phyloP scores from a whole-genome alignment of 2,113 vertebrate genomes.

The Gymnocephalus cernua region DNA sequence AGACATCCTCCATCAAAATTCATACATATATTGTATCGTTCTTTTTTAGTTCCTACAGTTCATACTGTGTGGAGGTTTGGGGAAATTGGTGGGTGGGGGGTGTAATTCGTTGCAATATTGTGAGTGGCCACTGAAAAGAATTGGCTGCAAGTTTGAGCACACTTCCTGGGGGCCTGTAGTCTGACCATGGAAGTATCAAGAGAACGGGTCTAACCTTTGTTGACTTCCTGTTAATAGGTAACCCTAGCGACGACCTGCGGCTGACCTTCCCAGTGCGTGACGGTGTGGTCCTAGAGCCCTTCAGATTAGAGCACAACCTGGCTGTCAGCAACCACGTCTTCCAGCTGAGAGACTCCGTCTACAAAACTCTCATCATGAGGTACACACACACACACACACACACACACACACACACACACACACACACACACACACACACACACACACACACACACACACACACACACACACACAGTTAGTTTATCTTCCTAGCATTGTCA shows the following conservation, averaged over 20 bases:
- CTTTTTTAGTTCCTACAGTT: too few species aligned
- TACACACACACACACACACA: conserved; percentile 50
- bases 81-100: too few species aligned
- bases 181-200: too few species aligned
- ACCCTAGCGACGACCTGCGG: conserved; percentile 91
- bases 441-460: neutral
- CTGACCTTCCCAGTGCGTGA: conserved; percentile 94
- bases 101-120: too few species aligned
- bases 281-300: conserved; percentile 93
- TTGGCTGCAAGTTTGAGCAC: too few species aligned
- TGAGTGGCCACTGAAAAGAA: too few species aligned
- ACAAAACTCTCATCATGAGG: conserved; percentile 95
- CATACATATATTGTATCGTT: too few species aligned
- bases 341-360: conserved; percentile 93
- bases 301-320: conserved; percentile 95
- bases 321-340: conserved; percentile 96
- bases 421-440: neutral
- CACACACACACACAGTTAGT: neutral
- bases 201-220: too few species aligned
- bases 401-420: neutral
- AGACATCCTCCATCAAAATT: too few species aligned
- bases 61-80: too few species aligned
- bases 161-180: neutral
- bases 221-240: conserved; percentile 71
- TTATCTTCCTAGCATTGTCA: too few species aligned